These are phyloP conservation scores for Threskiornis aethiopicus DNA, from an alignment of 2,797 vertebrate genomes.

Conservation along the genomic window DNA sequence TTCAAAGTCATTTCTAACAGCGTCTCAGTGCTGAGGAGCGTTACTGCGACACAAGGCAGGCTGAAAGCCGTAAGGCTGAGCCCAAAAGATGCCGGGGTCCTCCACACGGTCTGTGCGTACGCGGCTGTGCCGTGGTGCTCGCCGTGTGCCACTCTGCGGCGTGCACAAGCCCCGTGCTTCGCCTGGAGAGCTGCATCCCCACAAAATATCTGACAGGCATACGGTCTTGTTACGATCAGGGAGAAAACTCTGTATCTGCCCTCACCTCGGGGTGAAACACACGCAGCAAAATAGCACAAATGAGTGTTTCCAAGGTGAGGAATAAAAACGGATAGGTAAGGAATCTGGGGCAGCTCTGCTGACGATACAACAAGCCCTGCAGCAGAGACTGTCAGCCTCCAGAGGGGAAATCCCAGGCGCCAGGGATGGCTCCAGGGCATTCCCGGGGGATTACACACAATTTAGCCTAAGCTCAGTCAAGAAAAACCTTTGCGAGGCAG, in stretches of 20 bases:
- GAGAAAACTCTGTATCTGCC: background rate
- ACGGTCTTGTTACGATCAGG: background rate
- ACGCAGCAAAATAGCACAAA: background rate
- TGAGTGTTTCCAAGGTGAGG: background rate
- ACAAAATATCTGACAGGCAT: background rate
- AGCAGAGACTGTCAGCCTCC: background rate
- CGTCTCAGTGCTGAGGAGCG: fast-evolving
- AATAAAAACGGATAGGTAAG: fast-evolving
- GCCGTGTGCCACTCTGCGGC: background rate
- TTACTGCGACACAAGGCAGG: background rate
- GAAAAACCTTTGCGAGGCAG: background rate
- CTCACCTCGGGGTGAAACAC: background rate
- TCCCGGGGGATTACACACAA: background rate
- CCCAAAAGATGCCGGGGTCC: background rate
- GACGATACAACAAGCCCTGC: background rate
- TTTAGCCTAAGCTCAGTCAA: background rate
- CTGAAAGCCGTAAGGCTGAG: background rate
- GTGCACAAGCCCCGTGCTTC: fast-evolving
- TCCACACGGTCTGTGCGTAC: background rate
- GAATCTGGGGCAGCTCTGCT: background rate
- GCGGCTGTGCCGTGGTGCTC: fast-evolving
- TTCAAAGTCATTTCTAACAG: background rate
- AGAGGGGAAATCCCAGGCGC: conserved; percentile 13
- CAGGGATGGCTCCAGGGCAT: background rate
- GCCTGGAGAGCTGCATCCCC: background rate